Conservation (phyloP, 2,113 vertebrate species). For the Hiodon alosoides region DNA sequence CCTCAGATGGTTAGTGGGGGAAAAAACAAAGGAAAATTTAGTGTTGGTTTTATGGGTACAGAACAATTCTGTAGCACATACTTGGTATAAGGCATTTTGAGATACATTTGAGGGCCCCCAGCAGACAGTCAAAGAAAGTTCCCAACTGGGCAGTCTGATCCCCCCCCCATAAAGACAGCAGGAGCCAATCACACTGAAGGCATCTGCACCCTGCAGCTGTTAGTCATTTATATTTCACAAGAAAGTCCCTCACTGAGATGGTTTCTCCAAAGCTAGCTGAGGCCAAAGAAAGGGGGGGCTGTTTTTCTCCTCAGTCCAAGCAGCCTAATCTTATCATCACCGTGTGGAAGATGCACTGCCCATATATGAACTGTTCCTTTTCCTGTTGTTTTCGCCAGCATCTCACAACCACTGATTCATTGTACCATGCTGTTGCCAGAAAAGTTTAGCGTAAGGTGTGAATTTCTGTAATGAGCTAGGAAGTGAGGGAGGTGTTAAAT, state of each 20-base stretch:
- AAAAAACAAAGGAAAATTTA: constrained; percentile 1
- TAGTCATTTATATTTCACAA: constrained; percentile 66
- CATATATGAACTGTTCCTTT: background rate
- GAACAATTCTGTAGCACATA: constrained; percentile 2
- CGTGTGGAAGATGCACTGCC: background rate
- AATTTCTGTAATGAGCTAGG: too few relatives aligned
- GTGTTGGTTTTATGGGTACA: constrained; percentile 15
- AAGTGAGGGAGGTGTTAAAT: too few relatives aligned
- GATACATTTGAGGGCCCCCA: constrained; percentile 23
- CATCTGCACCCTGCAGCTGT: constrained; percentile 57
- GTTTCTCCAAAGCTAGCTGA: constrained; percentile 56
- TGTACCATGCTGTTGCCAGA: too few relatives aligned
- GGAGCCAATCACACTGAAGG: constrained; percentile 35
- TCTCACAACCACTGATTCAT: background rate
- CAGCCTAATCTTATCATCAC: background rate
- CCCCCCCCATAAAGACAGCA: constrained; percentile 33
- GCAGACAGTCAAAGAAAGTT: constrained; percentile 25
- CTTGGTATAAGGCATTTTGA: constrained; percentile 17
- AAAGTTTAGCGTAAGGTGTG: too few relatives aligned
- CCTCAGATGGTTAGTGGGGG: constrained; percentile 20
- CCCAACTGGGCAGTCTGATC: constrained; percentile 25
- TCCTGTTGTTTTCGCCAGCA: background rate
- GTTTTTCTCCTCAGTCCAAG: background rate
- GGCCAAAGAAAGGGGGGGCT: constrained; percentile 34
- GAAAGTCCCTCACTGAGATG: constrained; percentile 55